A percentile compares a stretch with the other conserved stretches of the same genome.
These are phyloP conservation scores for Enteromius unitaeniatus DNA, from an alignment of 2,797 vertebrate genomes.

Conservation along the genomic window DNA sequence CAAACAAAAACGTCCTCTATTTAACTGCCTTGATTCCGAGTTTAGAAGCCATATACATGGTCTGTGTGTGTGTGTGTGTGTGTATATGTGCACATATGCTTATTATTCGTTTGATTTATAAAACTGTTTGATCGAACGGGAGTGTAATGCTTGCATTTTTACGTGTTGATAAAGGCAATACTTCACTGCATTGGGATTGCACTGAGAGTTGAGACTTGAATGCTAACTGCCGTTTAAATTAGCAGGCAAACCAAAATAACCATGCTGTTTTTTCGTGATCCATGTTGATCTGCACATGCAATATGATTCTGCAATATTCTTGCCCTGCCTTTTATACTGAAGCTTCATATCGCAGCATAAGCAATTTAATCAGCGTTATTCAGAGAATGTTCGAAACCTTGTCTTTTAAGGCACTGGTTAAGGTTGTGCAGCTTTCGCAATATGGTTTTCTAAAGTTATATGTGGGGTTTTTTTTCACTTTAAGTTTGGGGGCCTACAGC, in stretches of 20 bases:
- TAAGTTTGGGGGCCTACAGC: background rate
- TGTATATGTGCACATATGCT: slow-evolving; percentile 55
- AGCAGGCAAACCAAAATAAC: slow-evolving; percentile 51
- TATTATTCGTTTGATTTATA: slow-evolving; percentile 37
- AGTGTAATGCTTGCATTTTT: slow-evolving; percentile 47
- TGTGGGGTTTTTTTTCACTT: background rate
- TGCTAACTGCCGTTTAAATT: slow-evolving; percentile 36
- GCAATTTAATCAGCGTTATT: slow-evolving; percentile 33
- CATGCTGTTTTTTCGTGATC: slow-evolving; percentile 71
- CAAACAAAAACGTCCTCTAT: slow-evolving; percentile 80
- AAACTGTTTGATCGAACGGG: slow-evolving; percentile 41
- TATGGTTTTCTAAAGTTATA: slow-evolving; percentile 5
- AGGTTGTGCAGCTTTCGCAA: background rate
- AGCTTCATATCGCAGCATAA: slow-evolving; percentile 24
- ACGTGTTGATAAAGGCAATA: slow-evolving; percentile 65
- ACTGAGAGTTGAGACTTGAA: slow-evolving; percentile 49
- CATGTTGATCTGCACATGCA: slow-evolving; percentile 81
- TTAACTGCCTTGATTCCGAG: slow-evolving; percentile 87
- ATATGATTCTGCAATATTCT: slow-evolving; percentile 84
- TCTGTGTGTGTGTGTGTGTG: slow-evolving; percentile 66
- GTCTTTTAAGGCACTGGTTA: slow-evolving; percentile 2
- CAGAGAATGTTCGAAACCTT: slow-evolving; percentile 28
- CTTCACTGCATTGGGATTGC: slow-evolving; percentile 56
- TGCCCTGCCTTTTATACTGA: slow-evolving; percentile 70
- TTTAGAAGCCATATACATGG: slow-evolving; percentile 87